Percentiles rank a stretch among this genome's conserved stretches.
Conservation (phyloP, 2,797 vertebrate genomes). For the Lagodon rhomboides region DNA sequence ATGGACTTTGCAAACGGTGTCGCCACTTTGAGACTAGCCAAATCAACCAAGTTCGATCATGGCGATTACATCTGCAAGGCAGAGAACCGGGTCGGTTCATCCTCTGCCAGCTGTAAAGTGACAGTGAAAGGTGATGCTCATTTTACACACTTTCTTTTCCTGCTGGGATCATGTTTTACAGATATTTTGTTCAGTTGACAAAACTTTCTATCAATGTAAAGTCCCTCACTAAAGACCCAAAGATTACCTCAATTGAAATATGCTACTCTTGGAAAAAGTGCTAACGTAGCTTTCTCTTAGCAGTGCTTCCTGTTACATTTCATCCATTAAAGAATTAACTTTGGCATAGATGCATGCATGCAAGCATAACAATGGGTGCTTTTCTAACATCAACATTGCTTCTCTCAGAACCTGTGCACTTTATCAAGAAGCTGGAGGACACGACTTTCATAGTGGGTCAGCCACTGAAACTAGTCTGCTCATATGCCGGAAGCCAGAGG, state of each 20-base stretch:
- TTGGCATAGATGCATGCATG: slow-evolving; percentile 38
- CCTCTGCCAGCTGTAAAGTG: slow-evolving; percentile 88
- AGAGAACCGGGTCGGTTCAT: slow-evolving; percentile 92
- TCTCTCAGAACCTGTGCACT: slow-evolving; percentile 82
- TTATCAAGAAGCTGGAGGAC: slow-evolving; percentile 89
- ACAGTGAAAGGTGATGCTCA: slow-evolving; percentile 92
- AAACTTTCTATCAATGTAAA: slow-evolving; percentile 85
- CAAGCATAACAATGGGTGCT: slow-evolving; percentile 15
- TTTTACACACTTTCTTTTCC: slow-evolving; percentile 32
- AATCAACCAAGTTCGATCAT: slow-evolving; percentile 87
- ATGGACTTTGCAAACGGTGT: slow-evolving; percentile 91
- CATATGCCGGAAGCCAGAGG: slow-evolving; percentile 88
- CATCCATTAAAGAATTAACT: neutral
- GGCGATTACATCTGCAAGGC: slow-evolving; percentile 93
- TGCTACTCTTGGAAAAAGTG: slow-evolving; percentile 74
- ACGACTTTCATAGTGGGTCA: slow-evolving; percentile 88
- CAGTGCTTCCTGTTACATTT: neutral
- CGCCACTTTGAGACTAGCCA: slow-evolving; percentile 91
- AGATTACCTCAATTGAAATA: slow-evolving; percentile 83
- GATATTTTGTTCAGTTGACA: neutral
- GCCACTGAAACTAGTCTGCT: slow-evolving; percentile 90
- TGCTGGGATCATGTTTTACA: too few species aligned
- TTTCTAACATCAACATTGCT: slow-evolving; percentile 52
- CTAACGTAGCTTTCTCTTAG: neutral
- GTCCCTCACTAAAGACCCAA: slow-evolving; percentile 86